A percentile compares a stretch with the other conserved stretches of the same genome.
These are phyloP conservation scores for Calliphora vomitoria DNA, from an alignment of 2,888 invertebrate genomes.

Conservation along the genomic window DNA sequence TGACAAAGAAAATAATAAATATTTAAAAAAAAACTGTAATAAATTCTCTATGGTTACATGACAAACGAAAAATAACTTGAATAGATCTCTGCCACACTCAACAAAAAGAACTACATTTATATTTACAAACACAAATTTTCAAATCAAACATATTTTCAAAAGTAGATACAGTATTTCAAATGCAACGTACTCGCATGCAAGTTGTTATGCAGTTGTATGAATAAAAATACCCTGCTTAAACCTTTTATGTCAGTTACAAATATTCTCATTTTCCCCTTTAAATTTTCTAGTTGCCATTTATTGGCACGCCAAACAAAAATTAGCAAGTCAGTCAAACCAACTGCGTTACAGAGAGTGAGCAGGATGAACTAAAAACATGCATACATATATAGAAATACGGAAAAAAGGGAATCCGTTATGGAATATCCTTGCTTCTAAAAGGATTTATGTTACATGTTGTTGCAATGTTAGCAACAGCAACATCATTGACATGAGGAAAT, in stretches of 20 bases:
- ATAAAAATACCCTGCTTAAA: neutral
- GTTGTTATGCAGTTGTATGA: neutral
- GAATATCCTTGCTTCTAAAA: constrained; percentile 29
- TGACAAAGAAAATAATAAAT: constrained; percentile 33
- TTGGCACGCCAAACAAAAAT: constrained; percentile 31
- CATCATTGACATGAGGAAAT: neutral
- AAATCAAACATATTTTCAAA: neutral
- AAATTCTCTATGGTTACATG: constrained; percentile 50
- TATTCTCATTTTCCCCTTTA: neutral
- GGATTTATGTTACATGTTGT: constrained; percentile 52
- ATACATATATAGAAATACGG: neutral
- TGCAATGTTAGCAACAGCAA: constrained; percentile 9
- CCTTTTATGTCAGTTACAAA: neutral
- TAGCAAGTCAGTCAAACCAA: constrained; percentile 10
- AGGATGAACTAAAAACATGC: neutral
- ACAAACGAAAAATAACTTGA: constrained; percentile 52
- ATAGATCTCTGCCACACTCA: constrained; percentile 6
- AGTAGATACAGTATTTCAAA: too few relatives aligned
- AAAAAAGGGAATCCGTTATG: constrained; percentile 31
- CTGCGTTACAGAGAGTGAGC: neutral
- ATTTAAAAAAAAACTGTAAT: constrained; percentile 28
- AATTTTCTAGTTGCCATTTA: neutral
- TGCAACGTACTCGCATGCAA: neutral
- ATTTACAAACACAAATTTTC: constrained; percentile 5
- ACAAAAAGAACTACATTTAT: neutral